Base-by-base conservation (phyloP, 2,888 invertebrate genomes). In the Ormia ochracea region DNA sequence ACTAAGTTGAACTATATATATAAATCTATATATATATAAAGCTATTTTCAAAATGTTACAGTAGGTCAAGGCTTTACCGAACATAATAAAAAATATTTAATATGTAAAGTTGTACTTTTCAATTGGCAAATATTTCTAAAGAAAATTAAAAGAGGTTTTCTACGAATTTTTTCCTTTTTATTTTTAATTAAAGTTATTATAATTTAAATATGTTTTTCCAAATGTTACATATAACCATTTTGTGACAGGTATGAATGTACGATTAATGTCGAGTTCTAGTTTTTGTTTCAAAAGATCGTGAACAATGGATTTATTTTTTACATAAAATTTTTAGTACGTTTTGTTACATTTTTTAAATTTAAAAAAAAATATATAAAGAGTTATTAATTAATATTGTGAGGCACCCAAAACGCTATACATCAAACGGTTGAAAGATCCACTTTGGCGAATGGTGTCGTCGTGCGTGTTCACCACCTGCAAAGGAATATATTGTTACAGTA, bases 341-440 rank as follows among this genome's bases (percentile, higher is more conserved):
- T 65, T 58, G 76, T 14, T 61, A 28, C 63, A 70, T 38, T 56
- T 77, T 58, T 68, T 80, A 66, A 56, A 66, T 68, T 68, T 38
- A 33, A 68, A 73, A 70, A 68, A 66, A 65, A 12, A 12, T 54
- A 61, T 74, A 68, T 54, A 41, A 36, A 63, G 48, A 69, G 19
- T 61, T 45, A 74, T 50, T 68, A 61, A 76, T 85, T 92, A 92
- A 85, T 92, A 92, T 83, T 93, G 93, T 80, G 93, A 93, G 90
- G 95, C 94, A 84, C 95, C 95, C 89, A 96, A 92, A 84, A 97
- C 96, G 91, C 95, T 94, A 92, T 94, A 94, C 96, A 96, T 96
- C 89, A 97, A 93, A 89, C 96, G 94, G 90, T 95, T 96, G 92
- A 97, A 97, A 83, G 96, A 96, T 90, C 95, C 94, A 90, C 96